phyloP scores from a whole-genome alignment of 2,797 vertebrate genomes.

The Dryobates pubescens region DNA sequence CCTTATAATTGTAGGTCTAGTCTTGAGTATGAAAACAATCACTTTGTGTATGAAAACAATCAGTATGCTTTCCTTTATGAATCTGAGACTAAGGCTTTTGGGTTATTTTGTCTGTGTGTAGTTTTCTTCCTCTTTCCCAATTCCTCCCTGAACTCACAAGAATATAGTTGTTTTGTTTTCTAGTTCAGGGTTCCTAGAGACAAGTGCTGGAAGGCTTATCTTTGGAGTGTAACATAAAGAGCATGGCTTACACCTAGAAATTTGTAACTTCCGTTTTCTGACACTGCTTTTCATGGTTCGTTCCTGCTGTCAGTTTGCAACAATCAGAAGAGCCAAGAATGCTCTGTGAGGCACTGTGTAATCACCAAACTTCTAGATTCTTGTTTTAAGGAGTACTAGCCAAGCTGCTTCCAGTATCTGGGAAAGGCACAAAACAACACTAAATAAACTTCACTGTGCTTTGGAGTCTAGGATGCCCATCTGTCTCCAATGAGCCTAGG shows the following conservation, averaged over 20 bases:
- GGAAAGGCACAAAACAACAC: background rate
- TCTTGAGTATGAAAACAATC: background rate
- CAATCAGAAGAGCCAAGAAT: background rate
- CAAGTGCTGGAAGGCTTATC: background rate
- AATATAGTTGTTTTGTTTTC: background rate
- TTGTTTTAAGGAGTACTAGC: background rate
- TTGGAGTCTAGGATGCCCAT: background rate
- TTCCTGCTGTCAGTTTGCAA: background rate
- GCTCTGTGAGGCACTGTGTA: background rate
- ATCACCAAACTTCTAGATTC: background rate
- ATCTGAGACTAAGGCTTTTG: background rate
- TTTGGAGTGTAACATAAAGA: background rate
- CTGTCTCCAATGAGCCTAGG: background rate
- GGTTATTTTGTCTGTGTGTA: background rate
- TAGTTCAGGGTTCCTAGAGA: background rate
- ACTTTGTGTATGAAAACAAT: too few species aligned
- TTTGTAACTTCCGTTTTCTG: background rate
- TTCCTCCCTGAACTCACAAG: background rate
- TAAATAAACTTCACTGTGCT: background rate
- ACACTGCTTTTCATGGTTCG: background rate
- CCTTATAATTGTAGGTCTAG: background rate
- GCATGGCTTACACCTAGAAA: background rate
- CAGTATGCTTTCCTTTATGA: background rate
- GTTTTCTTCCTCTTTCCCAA: background rate
- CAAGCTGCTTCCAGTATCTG: background rate